Conservation (phyloP, 2,888 invertebrate species). For the Nasonia oneida region DNA sequence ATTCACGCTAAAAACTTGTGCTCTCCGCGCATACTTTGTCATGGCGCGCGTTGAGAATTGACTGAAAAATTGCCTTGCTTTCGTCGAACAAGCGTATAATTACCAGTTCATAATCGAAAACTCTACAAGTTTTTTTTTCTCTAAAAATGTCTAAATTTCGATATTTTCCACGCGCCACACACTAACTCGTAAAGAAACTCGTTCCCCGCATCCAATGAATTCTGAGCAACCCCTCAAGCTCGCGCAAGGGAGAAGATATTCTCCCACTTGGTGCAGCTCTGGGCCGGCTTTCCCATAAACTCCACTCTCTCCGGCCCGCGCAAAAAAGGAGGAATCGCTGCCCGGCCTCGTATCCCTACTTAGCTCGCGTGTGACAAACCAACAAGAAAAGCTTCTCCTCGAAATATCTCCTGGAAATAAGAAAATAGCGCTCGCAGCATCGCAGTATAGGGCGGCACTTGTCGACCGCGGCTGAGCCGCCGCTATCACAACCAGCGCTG, state of each 20-base stretch:
- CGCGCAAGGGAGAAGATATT: background rate
- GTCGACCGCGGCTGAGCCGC: background rate
- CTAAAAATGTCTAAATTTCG: background rate
- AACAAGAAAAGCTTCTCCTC: no score
- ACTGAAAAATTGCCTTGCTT: constrained; percentile 7
- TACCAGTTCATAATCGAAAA: constrained; percentile 32
- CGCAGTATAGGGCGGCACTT: background rate
- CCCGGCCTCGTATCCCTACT: no score
- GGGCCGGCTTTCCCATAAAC: background rate
- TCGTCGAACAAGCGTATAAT: constrained; percentile 17
- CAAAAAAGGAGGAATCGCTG: no score
- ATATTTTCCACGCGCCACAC: background rate
- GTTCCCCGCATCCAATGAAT: constrained; percentile 13
- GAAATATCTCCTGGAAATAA: background rate
- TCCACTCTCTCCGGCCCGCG: background rate
- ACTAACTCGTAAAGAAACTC: background rate
- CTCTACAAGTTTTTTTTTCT: background rate
- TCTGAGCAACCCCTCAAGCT: background rate
- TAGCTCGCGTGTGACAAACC: no score
- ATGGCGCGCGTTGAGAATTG: background rate
- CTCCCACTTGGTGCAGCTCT: background rate
- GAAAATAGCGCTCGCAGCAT: background rate
- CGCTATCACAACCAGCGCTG: constrained; percentile 25
- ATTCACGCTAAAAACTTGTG: background rate
- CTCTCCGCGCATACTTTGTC: background rate